phyloP scores from a whole-genome alignment of 2,113 vertebrate species.

The Albula glossodonta region DNA sequence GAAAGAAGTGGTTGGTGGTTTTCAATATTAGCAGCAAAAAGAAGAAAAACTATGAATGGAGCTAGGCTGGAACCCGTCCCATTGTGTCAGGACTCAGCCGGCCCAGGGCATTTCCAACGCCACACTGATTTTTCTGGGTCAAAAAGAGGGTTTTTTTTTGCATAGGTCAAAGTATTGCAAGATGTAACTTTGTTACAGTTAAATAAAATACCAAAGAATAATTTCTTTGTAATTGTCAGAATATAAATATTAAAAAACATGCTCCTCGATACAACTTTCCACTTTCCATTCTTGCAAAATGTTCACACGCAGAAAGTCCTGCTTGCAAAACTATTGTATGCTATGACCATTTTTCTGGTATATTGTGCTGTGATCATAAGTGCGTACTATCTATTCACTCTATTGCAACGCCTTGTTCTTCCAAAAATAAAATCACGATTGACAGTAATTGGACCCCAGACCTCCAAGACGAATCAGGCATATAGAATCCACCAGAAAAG shows the following conservation, averaged over 20 bases:
- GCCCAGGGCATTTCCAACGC: background rate
- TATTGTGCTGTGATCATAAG: background rate
- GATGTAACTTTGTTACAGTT: background rate
- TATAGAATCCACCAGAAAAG: background rate
- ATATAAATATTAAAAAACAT: background rate
- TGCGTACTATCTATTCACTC: background rate
- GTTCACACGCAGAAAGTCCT: background rate
- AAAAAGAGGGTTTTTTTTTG: background rate
- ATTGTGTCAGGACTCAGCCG: too few relatives aligned
- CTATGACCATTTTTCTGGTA: background rate
- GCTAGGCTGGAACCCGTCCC: background rate
- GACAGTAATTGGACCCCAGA: background rate
- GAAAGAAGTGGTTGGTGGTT: background rate
- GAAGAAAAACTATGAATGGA: background rate
- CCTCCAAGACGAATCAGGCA: background rate
- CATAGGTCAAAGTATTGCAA: constrained; percentile 5
- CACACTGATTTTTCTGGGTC: background rate
- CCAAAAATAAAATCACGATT: background rate
- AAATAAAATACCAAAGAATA: background rate
- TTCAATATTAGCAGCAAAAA: background rate
- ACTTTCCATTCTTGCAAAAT: background rate
- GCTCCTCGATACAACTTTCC: background rate
- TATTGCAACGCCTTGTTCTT: background rate
- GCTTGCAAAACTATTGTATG: background rate
- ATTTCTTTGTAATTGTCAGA: background rate